These are phyloP conservation scores for Amblyraja radiata DNA, from an alignment of 2,797 vertebrate species.

Conservation along the genomic window DNA sequence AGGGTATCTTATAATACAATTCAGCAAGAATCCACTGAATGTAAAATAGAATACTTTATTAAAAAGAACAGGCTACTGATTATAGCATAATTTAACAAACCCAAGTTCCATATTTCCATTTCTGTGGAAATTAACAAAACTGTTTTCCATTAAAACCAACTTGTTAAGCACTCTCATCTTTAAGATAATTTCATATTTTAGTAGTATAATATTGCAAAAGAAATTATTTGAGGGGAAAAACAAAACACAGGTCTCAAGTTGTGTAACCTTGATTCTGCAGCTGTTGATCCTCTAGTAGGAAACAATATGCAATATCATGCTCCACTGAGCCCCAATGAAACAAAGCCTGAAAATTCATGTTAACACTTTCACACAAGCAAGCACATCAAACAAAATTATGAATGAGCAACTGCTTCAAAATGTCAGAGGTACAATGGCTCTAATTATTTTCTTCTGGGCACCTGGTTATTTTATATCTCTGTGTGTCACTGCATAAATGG, in stretches of 20 bases:
- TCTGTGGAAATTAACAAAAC: neutral
- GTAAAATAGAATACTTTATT: no score
- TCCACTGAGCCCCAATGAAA: constrained; percentile 1
- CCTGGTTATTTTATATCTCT: neutral
- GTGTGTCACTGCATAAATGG: neutral
- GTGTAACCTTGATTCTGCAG: neutral
- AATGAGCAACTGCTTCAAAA: neutral
- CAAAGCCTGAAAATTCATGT: constrained; percentile 1
- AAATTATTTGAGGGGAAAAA: no score
- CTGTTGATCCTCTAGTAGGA: neutral
- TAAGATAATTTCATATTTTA: neutral
- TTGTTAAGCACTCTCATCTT: neutral
- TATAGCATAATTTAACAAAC: neutral
- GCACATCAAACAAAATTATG: neutral
- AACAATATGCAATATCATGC: no score
- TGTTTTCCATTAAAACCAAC: neutral
- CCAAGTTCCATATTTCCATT: neutral
- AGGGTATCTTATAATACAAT: no score
- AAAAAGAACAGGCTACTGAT: no score
- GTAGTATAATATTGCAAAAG: neutral
- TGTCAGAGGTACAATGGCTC: neutral
- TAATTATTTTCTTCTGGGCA: constrained; percentile 1
- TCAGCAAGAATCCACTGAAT: no score
- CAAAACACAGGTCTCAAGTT: neutral
- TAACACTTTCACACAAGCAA: constrained; percentile 14